phyloP scores from a whole-genome alignment of 1,140 invertebrate genomes.

The Melipona quadrifasciata region DNA sequence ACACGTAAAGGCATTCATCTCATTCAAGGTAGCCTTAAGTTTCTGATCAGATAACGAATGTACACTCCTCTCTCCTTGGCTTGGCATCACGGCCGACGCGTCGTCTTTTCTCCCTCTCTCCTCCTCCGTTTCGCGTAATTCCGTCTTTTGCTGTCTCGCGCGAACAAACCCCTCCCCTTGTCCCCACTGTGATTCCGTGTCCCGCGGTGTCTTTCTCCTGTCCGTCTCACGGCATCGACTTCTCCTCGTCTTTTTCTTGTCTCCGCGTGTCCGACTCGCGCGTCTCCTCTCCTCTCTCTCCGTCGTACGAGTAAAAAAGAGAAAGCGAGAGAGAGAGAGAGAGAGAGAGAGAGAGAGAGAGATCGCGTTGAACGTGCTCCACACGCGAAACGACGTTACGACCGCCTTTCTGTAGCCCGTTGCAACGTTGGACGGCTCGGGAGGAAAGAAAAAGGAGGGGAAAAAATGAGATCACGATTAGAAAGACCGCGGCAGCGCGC shows the following conservation, averaged over 20 bases:
- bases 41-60: constrained; percentile 81
- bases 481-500: background rate
- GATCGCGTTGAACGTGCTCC: constrained; percentile 30
- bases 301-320: background rate
- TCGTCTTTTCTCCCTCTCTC: constrained; percentile 27
- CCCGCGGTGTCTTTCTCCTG: constrained; percentile 44
- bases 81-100: constrained; percentile 47
- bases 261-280: background rate
- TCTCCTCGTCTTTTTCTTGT: constrained; percentile 40
- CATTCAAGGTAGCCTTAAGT: constrained; percentile 80
- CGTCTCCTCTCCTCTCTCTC: background rate
- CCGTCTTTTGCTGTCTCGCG: constrained; percentile 37
- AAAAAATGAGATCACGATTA: constrained; percentile 49
- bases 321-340: too few relatives aligned
- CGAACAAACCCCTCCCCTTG: constrained; percentile 23
- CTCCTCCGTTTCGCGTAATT: background rate
- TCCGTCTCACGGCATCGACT: constrained; percentile 43
- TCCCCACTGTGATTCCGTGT: constrained; percentile 8
- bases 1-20: constrained; percentile 80
- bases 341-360: background rate
- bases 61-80: constrained; percentile 74
- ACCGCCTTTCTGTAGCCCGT: constrained; percentile 38
- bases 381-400: constrained; percentile 59
- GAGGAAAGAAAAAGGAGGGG: too few relatives aligned
- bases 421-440: constrained; percentile 4